Conservation (phyloP, 2,797 vertebrate species). For the Hephaestus fuliginosus region DNA sequence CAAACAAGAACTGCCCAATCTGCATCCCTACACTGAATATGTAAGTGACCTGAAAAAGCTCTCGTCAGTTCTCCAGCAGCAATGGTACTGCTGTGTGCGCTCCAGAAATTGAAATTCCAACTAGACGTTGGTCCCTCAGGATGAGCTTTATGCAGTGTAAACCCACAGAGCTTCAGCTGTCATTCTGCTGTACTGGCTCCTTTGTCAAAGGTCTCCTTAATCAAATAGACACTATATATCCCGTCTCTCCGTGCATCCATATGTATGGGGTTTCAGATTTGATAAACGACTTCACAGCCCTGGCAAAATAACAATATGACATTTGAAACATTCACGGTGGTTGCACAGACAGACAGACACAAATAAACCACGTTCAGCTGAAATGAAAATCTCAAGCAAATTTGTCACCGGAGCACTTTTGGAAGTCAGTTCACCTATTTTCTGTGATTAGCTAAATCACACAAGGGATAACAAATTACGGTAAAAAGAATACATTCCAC, state of each 20-base stretch:
- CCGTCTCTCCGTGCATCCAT: constrained; percentile 48
- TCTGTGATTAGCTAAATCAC: not conserved
- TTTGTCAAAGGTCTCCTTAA: constrained; percentile 72
- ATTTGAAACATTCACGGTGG: constrained; percentile 27
- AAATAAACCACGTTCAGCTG: constrained; percentile 5
- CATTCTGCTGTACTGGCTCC: constrained; percentile 58
- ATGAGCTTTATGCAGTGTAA: constrained; percentile 71
- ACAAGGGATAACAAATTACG: not conserved
- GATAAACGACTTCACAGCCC: constrained; percentile 52
- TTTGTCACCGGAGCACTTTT: constrained; percentile 8
- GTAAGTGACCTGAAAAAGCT: constrained; percentile 67
- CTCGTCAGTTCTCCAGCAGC: constrained; percentile 44
- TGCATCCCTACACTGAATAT: constrained; percentile 61
- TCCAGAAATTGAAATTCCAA: constrained; percentile 72
- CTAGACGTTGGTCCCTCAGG: constrained; percentile 64
- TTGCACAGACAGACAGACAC: not conserved
- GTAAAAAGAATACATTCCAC: not conserved
- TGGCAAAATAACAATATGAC: constrained; percentile 52
- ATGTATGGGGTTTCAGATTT: constrained; percentile 54
- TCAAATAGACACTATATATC: constrained; percentile 65
- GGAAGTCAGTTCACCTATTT: constrained; percentile 1
- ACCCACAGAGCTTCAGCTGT: constrained; percentile 68
- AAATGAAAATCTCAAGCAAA: not conserved
- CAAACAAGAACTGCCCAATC: constrained; percentile 59
- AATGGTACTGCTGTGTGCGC: constrained; percentile 33